Evolutionary conservation across 2,113 vertebrate species (phyloP), one percentile per base, ranked within the genome.

Genomic region (Hepsetus odoe): DNA sequence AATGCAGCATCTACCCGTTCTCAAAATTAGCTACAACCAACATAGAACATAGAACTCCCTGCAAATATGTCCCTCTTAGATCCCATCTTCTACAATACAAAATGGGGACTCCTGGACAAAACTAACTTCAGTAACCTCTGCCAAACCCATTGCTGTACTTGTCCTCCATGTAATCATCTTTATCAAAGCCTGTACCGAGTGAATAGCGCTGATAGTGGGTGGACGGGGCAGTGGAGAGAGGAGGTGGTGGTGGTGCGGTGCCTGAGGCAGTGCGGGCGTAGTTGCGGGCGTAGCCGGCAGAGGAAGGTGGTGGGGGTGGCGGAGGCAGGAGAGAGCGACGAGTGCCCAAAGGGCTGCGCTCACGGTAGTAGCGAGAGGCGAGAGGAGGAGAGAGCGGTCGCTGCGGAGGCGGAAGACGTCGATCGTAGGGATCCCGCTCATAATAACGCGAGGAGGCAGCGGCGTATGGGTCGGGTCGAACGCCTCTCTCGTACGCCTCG

Each of bases 101-200:
- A 62, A 76, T 38, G 10, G 26, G 59, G 67, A 35, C 56, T 18
- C 33, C 22, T 42, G 38, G 40, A 62, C 58, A 62, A 76, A 32
- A 26, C 33, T 24, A 32, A 20, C 38, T 77, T 81, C 77, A 87
- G 66, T 86, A 87, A 56, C 85, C 82, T 72, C 83, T 80, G 56
- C 76, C 69, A 58, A 84, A 91, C 58, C 89, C 87, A 49, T 90
- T 91, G 82, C 86, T 87, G 82, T 89, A 90, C 80, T 89, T 86
- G 77, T 91, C 89, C 49, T 90, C 88, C 58, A 88, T 85, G 85
- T 91, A 91, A 72, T 90, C 88, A 32, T 89, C 89, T 79, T 89
- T 87, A 42, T 88, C 89, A 83, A 89, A 91, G 70, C 87, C 83
- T 51, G 87, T 81, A 74, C 86, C 85, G 24, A 88, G 51, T 38